These are phyloP conservation scores for Sebastes glaucus DNA, from an alignment of 2,797 vertebrate species.

Conservation along the genomic window DNA sequence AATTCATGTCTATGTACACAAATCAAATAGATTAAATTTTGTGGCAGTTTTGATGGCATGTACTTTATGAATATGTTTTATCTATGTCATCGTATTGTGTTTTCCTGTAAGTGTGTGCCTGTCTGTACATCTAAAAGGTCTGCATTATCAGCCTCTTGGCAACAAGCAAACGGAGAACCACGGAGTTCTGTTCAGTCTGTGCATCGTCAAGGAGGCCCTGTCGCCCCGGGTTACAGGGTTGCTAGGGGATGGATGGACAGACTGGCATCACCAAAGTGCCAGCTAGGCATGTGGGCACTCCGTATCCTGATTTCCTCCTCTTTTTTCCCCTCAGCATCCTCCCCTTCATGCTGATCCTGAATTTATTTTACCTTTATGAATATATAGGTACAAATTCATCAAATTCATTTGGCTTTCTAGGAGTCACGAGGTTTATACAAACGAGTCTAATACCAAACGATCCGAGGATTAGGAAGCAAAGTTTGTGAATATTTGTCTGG, in stretches of 20 bases:
- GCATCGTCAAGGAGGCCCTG: constrained; percentile 51
- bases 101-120: background rate
- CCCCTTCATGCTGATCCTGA: background rate
- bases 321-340: background rate
- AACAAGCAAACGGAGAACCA: constrained; percentile 40
- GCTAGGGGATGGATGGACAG: constrained; percentile 61
- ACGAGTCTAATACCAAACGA: background rate
- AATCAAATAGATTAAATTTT: no score
- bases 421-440: background rate
- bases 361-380: background rate
- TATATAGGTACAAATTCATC: background rate
- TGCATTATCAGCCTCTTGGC: constrained; percentile 53
- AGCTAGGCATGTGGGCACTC: constrained; percentile 40
- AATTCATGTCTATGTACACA: no score
- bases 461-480: constrained; percentile 13
- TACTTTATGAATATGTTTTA: background rate
- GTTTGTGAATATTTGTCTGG: constrained; percentile 2
- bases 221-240: constrained; percentile 71
- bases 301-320: constrained; percentile 17
- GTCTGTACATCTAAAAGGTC: constrained; percentile 28
- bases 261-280: constrained; percentile 55
- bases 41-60: no score
- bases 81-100: background rate
- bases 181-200: constrained; percentile 48
- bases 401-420: background rate